Evolutionary conservation across 2,113 vertebrate genomes (phyloP).

Genomic region (Phylloscopus trochilus): DNA sequence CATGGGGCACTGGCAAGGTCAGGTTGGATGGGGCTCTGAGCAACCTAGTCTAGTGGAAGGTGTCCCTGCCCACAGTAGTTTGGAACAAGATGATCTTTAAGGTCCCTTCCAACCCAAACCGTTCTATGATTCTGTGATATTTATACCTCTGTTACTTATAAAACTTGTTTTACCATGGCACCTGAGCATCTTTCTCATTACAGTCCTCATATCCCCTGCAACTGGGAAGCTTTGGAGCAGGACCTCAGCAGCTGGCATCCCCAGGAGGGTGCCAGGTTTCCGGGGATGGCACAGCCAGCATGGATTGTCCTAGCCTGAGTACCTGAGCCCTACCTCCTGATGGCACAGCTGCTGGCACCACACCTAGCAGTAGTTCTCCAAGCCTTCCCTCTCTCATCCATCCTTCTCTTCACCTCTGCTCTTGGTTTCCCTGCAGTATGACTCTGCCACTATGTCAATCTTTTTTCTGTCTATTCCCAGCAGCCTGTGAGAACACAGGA

Average conservation of each 20-base stretch:
- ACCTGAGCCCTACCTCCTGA: neutral
- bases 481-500: neutral
- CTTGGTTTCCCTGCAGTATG: neutral
- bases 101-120: neutral
- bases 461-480: neutral
- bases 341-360: neutral
- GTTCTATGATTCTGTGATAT: neutral
- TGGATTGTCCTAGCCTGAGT: neutral
- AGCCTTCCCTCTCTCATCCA: neutral
- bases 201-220: neutral
- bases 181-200: neutral
- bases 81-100: neutral
- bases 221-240: neutral
- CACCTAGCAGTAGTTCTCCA: neutral
- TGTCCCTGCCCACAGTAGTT: no score
- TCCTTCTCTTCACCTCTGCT: neutral
- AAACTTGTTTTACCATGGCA: neutral
- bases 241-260: neutral
- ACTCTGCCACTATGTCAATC: neutral
- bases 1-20: neutral
- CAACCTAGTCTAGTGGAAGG: neutral
- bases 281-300: neutral
- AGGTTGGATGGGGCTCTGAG: neutral
- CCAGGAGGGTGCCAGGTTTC: neutral
- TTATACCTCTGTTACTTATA: neutral